A percentile compares a stretch with the other conserved stretches of the same genome.
Evolutionary conservation across 1,140 invertebrate species (phyloP).

Genomic region (Phortica variegata): DNA sequence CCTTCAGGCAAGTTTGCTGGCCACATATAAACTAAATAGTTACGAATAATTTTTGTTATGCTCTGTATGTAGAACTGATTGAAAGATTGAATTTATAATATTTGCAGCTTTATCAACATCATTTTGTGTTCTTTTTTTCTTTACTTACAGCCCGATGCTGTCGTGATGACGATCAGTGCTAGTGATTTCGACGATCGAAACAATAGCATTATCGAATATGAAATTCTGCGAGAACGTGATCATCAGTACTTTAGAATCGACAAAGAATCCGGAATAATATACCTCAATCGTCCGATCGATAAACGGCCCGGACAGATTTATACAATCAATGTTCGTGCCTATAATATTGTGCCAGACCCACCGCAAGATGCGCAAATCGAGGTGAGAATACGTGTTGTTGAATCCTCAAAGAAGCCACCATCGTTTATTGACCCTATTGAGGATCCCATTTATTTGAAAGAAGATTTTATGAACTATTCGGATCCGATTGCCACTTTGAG

Average conservation of each 20-base stretch:
- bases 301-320: constrained; percentile 67
- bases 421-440: constrained; percentile 64
- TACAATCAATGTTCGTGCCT: constrained; percentile 71
- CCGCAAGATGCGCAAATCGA: constrained; percentile 68
- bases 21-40: no score
- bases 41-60: neutral
- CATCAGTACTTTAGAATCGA: constrained; percentile 76
- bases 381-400: constrained; percentile 79
- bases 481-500: constrained; percentile 67
- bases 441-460: constrained; percentile 67
- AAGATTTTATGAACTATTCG: constrained; percentile 72
- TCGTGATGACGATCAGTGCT: constrained; percentile 84
- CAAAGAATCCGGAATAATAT: constrained; percentile 74
- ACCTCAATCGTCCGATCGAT: constrained; percentile 68
- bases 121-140: constrained; percentile 15
- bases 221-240: constrained; percentile 64
- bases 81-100: neutral
- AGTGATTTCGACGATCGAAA: constrained; percentile 86
- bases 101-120: neutral
- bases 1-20: constrained; percentile 33
- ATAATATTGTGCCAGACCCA: constrained; percentile 68
- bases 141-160: constrained; percentile 58
- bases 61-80: constrained; percentile 11
- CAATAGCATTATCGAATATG: constrained; percentile 75
- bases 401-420: constrained; percentile 85